A percentile compares a stretch with the other conserved stretches of the same genome.
phyloP scores from a whole-genome alignment of 2,113 vertebrate genomes.

The Daubentonia madagascariensis region DNA sequence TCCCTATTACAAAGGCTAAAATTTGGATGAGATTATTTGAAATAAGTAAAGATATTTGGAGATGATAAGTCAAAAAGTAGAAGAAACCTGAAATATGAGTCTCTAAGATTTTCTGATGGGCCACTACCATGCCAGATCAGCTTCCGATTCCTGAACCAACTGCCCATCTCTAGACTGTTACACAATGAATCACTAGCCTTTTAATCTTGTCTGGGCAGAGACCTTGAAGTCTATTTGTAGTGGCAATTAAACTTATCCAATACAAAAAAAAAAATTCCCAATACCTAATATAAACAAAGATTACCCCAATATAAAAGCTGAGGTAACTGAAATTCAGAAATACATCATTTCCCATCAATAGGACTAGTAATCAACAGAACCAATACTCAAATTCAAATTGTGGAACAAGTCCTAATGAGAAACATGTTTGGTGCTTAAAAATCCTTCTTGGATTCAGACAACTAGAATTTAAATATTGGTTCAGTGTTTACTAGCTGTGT shows the following conservation, averaged over 20 bases:
- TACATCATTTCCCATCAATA: neutral
- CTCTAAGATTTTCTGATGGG: neutral
- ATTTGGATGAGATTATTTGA: neutral
- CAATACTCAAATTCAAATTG: neutral
- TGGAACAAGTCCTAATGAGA: neutral
- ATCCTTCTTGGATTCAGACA: neutral
- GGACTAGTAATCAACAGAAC: neutral
- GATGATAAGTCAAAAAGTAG: neutral
- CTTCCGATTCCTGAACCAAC: neutral
- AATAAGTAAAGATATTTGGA: neutral
- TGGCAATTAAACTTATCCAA: neutral
- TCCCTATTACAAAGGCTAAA: neutral
- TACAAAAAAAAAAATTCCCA: neutral
- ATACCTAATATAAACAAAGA: neutral
- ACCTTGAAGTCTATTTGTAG: neutral
- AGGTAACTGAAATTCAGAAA: neutral
- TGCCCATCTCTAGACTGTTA: neutral
- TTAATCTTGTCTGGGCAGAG: neutral
- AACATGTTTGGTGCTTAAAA: neutral
- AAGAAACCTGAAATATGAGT: neutral
- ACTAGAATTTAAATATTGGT: neutral
- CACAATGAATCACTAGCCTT: neutral
- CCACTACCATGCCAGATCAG: neutral
- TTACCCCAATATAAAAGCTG: neutral
- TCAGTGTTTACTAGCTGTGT: neutral